Conservation (phyloP, 2,113 vertebrate genomes). For the Chrysemys picta region DNA sequence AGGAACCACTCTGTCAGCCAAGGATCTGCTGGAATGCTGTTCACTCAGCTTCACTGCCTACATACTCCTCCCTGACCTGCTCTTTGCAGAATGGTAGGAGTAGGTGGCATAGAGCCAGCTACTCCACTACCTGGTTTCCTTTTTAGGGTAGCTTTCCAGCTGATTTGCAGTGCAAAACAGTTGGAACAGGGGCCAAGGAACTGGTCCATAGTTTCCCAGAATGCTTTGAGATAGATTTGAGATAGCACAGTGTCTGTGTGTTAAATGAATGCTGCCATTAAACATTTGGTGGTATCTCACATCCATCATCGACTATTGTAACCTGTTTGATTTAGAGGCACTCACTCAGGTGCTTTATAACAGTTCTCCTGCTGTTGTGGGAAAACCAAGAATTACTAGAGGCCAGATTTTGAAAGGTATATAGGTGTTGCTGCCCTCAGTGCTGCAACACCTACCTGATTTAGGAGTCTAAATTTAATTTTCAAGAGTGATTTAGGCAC, state of each 20-base stretch:
- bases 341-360: neutral
- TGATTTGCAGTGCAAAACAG: accelerated
- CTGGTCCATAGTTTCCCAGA: neutral
- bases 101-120: neutral
- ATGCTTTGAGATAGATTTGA: neutral
- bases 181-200: neutral
- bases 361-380: neutral
- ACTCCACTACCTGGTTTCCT: neutral
- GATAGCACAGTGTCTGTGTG: neutral
- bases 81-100: neutral
- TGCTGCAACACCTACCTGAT: neutral
- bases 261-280: neutral
- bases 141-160: neutral
- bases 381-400: neutral
- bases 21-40: neutral
- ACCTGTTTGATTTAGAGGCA: accelerated
- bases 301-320: neutral
- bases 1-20: neutral
- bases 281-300: neutral
- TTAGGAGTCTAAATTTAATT: neutral
- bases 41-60: accelerated
- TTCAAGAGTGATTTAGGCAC: neutral
- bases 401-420: neutral
- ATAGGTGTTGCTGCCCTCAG: neutral
- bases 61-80: accelerated